phyloP scores from a whole-genome alignment of 23 tunicate genomes.

The Trididemnum miniatum region DNA sequence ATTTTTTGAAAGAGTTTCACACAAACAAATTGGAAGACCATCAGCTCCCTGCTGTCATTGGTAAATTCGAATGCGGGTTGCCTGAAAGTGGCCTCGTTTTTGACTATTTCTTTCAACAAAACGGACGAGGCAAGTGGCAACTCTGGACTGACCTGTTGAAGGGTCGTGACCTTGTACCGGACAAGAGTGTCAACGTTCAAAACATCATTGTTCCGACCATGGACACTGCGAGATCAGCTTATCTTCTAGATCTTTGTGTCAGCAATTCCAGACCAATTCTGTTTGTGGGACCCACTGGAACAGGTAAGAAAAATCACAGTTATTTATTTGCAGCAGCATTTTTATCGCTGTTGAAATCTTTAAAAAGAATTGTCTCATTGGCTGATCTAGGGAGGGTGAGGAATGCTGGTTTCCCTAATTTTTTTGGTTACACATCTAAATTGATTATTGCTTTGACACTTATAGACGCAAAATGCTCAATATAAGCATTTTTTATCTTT shows the following conservation, averaged over 20 bases:
- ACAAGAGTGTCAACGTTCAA: slow-evolving; percentile 65
- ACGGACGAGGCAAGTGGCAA: slow-evolving; percentile 84
- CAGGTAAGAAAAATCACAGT: slow-evolving; percentile 55
- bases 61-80: slow-evolving; percentile 72
- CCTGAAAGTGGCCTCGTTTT: slow-evolving; percentile 79
- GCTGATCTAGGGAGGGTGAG: too few species aligned
- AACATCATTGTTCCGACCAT: slow-evolving; percentile 96
- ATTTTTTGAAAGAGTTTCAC: slow-evolving; percentile 57
- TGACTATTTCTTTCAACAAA: slow-evolving; percentile 74
- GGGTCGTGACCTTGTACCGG: slow-evolving; percentile 62
- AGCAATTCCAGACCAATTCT: slow-evolving; percentile 80
- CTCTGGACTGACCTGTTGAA: slow-evolving; percentile 84
- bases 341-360: too few species aligned
- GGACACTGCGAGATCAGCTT: slow-evolving; percentile 97
- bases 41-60: slow-evolving; percentile 67
- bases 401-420: too few species aligned
- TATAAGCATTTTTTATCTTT: too few species aligned
- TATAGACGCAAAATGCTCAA: too few species aligned
- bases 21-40: slow-evolving; percentile 65
- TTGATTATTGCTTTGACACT: too few species aligned
- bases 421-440: too few species aligned
- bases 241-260: slow-evolving; percentile 88
- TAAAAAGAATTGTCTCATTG: too few species aligned
- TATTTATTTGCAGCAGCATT: too few species aligned
- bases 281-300: slow-evolving; percentile 97